Percentiles rank a stretch among this genome's conserved stretches.
These are phyloP conservation scores for Euschistus heros DNA, from an alignment of 1,140 invertebrate genomes.

Conservation along the genomic window DNA sequence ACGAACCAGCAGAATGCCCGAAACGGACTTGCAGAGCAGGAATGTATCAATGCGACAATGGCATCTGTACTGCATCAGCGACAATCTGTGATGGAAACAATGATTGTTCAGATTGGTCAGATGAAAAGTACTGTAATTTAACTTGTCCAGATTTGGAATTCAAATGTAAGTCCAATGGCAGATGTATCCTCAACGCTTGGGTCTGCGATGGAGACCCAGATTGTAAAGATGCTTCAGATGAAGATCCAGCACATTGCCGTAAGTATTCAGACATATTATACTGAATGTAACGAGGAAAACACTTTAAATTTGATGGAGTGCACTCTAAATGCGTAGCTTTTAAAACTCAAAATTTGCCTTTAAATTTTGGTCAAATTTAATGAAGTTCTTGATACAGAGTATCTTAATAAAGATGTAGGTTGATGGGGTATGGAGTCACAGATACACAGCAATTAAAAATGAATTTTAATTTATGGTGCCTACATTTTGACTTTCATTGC, in stretches of 20 bases:
- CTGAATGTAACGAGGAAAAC: too few species aligned
- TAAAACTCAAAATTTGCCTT: too few species aligned
- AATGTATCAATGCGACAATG: conserved; percentile 87
- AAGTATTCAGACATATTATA: conserved; percentile 34
- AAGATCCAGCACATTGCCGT: conserved; percentile 78
- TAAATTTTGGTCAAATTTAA: too few species aligned
- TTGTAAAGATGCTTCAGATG: conserved; percentile 89
- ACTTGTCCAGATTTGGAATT: conserved; percentile 88
- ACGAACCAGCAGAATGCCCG: conserved; percentile 76
- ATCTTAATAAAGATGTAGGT: too few species aligned
- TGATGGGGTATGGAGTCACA: too few species aligned
- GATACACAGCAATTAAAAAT: too few species aligned
- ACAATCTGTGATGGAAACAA: conserved; percentile 87
- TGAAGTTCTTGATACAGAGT: too few species aligned
- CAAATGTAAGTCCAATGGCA: conserved; percentile 79
- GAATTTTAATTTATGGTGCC: too few species aligned
- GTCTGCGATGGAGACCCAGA: conserved; percentile 91
- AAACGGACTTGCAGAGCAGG: conserved; percentile 67
- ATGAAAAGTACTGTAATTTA: conserved; percentile 62
- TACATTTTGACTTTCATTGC: too few species aligned
- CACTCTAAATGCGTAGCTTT: too few species aligned
- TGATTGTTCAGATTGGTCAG: conserved; percentile 76
- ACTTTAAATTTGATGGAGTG: too few species aligned
- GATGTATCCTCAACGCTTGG: conserved; percentile 90
- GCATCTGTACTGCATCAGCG: conserved; percentile 83